phyloP scores from a whole-genome alignment of 2,113 vertebrate genomes.

The Nibea albiflora region DNA sequence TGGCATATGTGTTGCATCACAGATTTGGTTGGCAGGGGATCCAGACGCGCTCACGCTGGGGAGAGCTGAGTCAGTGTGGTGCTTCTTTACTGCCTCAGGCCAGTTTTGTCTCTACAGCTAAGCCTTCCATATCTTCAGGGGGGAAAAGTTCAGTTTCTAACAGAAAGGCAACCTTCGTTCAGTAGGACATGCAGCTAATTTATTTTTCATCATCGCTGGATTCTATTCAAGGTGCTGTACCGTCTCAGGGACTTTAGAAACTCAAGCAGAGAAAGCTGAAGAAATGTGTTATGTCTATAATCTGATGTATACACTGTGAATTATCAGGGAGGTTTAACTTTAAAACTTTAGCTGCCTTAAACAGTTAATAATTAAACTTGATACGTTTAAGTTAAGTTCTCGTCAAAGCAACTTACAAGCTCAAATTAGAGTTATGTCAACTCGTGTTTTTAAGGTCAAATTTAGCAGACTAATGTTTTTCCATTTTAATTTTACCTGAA shows the following conservation, averaged over 20 bases:
- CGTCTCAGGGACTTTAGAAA: conserved; percentile 16
- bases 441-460: too few relatives aligned
- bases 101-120: conserved; percentile 74
- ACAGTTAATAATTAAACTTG: too few relatives aligned
- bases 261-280: conserved; percentile 1
- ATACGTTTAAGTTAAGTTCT: too few relatives aligned
- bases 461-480: too few relatives aligned
- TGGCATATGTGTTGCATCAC: conserved; percentile 72
- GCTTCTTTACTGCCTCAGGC: conserved; percentile 73
- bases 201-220: conserved; percentile 60
- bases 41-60: conserved; percentile 65
- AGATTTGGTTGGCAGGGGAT: conserved; percentile 62
- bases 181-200: conserved; percentile 66
- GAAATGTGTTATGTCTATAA: neutral
- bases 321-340: neutral
- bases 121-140: conserved; percentile 67
- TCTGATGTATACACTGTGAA: neutral
- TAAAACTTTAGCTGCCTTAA: too few relatives aligned
- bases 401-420: too few relatives aligned
- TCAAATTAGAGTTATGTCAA: too few relatives aligned
- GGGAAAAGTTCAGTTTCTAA: conserved; percentile 77
- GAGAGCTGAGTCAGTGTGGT: conserved; percentile 72
- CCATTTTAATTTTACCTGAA: too few relatives aligned
- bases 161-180: conserved; percentile 64
- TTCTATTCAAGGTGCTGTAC: conserved; percentile 56